These are phyloP conservation scores for Pelmatolapia mariae DNA, from an alignment of 2,113 vertebrate genomes.

Conservation along the genomic window DNA sequence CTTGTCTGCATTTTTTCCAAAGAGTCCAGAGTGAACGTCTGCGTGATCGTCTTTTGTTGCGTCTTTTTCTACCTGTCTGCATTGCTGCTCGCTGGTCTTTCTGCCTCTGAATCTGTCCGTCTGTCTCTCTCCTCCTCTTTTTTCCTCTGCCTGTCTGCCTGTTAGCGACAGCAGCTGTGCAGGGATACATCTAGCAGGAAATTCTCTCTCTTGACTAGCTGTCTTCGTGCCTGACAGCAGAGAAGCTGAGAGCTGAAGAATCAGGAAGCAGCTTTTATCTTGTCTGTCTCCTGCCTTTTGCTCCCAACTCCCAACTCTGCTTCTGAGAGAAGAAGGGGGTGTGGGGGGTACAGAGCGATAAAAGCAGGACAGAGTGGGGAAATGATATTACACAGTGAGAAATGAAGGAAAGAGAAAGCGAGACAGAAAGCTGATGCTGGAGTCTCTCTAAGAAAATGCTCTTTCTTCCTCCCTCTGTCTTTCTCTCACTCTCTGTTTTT, in stretches of 20 bases:
- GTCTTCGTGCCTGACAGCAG: constrained; percentile 65
- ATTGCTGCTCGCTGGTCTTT: not conserved
- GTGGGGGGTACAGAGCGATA: constrained; percentile 3
- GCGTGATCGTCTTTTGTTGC: not conserved
- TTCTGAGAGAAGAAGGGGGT: constrained; percentile 38
- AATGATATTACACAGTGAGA: constrained; percentile 52
- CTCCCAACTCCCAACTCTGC: constrained; percentile 63
- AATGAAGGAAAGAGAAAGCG: constrained; percentile 47
- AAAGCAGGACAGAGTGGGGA: constrained; percentile 56
- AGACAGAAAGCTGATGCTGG: constrained; percentile 47
- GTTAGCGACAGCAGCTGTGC: constrained; percentile 61
- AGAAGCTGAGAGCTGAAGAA: constrained; percentile 62
- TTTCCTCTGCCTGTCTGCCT: constrained; percentile 38
- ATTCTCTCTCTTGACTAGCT: constrained; percentile 62
- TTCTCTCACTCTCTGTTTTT: constrained; percentile 10
- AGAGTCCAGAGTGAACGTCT: not conserved
- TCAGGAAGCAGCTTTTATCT: constrained; percentile 72
- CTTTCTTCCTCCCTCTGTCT: constrained; percentile 27
- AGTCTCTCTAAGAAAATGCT: constrained; percentile 55
- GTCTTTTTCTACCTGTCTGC: not conserved
- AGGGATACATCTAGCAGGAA: constrained; percentile 53
- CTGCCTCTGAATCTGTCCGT: constrained; percentile 7
- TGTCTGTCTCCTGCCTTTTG: constrained; percentile 69
- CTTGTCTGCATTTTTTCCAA: not conserved
- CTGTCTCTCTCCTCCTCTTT: constrained; percentile 16